Conservation (phyloP, 2,113 vertebrate genomes). For the Argyrosomus japonicus region DNA sequence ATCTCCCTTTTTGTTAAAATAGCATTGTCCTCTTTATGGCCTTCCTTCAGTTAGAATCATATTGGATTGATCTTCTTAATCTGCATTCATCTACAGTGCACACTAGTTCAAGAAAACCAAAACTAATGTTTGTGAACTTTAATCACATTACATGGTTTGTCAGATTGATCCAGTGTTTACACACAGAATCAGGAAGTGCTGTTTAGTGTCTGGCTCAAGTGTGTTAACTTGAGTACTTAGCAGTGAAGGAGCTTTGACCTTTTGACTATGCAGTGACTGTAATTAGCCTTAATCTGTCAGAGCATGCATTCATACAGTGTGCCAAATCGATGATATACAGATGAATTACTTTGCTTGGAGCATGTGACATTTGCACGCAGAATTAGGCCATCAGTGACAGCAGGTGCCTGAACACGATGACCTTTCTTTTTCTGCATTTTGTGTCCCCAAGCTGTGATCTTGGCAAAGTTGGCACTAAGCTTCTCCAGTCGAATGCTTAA, state of each 20-base stretch:
- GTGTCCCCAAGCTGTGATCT: constrained; percentile 27
- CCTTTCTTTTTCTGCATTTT: constrained; percentile 21
- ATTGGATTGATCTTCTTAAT: not conserved
- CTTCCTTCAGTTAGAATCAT: not conserved
- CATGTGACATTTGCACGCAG: constrained; percentile 11
- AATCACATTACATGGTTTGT: constrained; percentile 4
- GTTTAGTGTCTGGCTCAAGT: not conserved
- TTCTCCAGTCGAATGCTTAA: constrained; percentile 30
- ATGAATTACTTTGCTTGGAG: not conserved
- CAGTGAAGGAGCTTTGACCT: not conserved
- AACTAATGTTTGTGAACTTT: not conserved
- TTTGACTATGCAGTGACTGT: constrained; percentile 1
- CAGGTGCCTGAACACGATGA: constrained; percentile 20
- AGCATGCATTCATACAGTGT: not conserved
- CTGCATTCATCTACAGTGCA: not conserved
- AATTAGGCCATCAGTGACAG: constrained; percentile 10
- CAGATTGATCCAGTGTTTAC: constrained; percentile 23
- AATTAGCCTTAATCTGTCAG: not conserved
- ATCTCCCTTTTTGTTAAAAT: constrained; percentile 1
- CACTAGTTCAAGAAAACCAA: not conserved
- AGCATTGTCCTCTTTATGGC: not conserved
- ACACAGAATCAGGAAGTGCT: constrained; percentile 41
- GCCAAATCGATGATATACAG: constrained; percentile 8
- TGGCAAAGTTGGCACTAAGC: constrained; percentile 30
- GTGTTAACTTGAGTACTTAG: constrained; percentile 4